Conservation (phyloP, 2,797 vertebrate species). For the Caiman crocodilus region DNA sequence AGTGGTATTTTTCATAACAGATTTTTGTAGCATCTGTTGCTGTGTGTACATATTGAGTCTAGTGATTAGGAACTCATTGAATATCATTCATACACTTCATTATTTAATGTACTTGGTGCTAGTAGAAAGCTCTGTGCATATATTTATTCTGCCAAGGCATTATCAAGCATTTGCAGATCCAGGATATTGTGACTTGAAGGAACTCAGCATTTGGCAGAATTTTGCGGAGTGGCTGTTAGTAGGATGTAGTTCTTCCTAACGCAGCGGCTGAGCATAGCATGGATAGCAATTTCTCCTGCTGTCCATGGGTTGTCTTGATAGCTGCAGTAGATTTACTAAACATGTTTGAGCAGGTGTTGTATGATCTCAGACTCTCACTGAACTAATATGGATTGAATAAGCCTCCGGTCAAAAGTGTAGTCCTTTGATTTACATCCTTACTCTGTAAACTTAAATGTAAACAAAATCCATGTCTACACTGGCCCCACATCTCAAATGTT, state of each 20-base stretch:
- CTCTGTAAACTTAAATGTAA: neutral
- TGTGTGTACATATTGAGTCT: neutral
- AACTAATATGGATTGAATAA: neutral
- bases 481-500: neutral
- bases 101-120: neutral
- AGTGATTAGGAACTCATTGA: neutral
- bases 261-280: neutral
- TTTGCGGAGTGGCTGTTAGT: neutral
- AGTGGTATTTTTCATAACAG: neutral
- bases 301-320: neutral
- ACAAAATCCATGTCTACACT: neutral
- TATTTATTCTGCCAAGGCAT: neutral
- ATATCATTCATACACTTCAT: neutral
- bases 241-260: neutral
- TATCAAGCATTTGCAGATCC: neutral
- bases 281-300: neutral
- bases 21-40: conserved; percentile 12
- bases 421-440: no score
- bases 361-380: neutral
- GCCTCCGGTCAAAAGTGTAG: no score
- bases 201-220: neutral
- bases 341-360: neutral
- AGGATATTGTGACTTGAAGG: neutral
- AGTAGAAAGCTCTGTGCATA: neutral
- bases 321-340: neutral